Evolutionary conservation across 2,888 invertebrate genomes (phyloP), one percentile per base, ranked within the genome.

Genomic region (Eucriotettix oculatus): DNA sequence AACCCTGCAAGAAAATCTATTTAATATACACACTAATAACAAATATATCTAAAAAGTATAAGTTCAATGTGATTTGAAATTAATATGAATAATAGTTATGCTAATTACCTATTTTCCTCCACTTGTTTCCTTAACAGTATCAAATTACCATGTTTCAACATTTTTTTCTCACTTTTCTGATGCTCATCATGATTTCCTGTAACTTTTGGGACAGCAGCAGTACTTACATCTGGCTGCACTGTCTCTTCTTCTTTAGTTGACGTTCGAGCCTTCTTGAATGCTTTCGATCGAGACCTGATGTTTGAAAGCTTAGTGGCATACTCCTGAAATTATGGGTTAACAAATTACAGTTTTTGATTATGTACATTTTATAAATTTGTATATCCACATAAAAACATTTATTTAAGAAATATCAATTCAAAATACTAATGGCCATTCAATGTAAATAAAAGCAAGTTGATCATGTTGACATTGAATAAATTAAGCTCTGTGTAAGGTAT

Each of bases 201-300:
- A 14, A 14, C 48, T n/a, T 48, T 48, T 12, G 14, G 12, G 12
- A n/a, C 3, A 14, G 12, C 48, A 12, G 5, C 48, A 48, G 48
- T 9, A 14, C n/a, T 48, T 48, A 29, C 29, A 7, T 48, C 48
- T 48, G 48, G 12, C 9, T 12, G n/a, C 1, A 48, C 2, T 14
- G 48, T 48, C 2, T 48, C n/a, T 48, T 48, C 48, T 67, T 70
- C 61, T 64, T 68, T 52, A 66, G 67, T 57, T 70, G 69, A 16
- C 69, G 69, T 10, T 14, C 48, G 29, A 7, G 29, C 29, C 7
- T 29, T 29, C 29, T 29, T 29, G 29, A 29, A 29, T 5, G 70
- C 65, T 62, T 72, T 74, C 5, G 71, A 67, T 63, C 74, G 69
- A 10, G 72, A 72, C 65, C 74, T 74, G 57, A 75, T 74, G 67